Percentiles rank a stretch among this genome's conserved stretches.
phyloP scores from a whole-genome alignment of 2,797 vertebrate species.

The Parambassis ranga region DNA sequence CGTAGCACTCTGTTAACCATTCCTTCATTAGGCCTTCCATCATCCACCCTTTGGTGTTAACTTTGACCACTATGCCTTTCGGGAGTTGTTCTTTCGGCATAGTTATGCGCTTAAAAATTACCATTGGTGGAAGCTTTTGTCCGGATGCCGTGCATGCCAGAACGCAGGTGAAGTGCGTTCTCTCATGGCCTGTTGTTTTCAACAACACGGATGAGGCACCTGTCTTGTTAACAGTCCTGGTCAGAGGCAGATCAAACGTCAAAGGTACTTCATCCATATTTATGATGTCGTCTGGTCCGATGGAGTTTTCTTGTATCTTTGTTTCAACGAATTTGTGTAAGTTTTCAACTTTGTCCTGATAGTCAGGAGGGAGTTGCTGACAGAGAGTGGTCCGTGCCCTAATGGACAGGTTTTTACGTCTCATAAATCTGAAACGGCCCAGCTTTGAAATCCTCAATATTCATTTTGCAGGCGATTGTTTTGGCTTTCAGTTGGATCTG shows the following conservation, averaged over 20 bases:
- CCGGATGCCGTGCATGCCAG: conserved; percentile 1
- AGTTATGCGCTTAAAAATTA: background rate
- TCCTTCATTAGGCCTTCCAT: conserved; percentile 11
- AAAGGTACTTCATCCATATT: conserved; percentile 17
- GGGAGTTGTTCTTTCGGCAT: conserved; percentile 2
- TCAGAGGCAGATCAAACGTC: conserved; percentile 9
- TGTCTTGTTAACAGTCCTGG: background rate
- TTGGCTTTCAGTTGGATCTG: conserved; percentile 17
- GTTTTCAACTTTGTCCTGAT: background rate
- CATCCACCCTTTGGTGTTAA: conserved; percentile 14
- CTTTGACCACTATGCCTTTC: background rate
- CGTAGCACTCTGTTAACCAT: conserved; percentile 12
- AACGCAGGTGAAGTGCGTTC: background rate
- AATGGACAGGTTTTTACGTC: background rate
- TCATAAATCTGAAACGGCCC: conserved; percentile 14
- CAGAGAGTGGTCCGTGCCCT: conserved; percentile 4
- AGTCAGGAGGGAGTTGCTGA: conserved; percentile 6
- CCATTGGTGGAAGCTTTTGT: conserved; percentile 3
- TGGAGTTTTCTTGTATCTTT: conserved; percentile 8
- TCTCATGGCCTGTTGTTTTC: background rate
- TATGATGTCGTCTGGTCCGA: background rate
- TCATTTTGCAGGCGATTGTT: background rate
- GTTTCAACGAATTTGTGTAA: background rate
- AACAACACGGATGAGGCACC: background rate
- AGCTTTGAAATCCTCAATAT: background rate